Percentiles rank a stretch among this genome's conserved stretches.
Evolutionary conservation across 2,888 invertebrate genomes (phyloP).

Genomic region (Dasysyrphus albostriatus): DNA sequence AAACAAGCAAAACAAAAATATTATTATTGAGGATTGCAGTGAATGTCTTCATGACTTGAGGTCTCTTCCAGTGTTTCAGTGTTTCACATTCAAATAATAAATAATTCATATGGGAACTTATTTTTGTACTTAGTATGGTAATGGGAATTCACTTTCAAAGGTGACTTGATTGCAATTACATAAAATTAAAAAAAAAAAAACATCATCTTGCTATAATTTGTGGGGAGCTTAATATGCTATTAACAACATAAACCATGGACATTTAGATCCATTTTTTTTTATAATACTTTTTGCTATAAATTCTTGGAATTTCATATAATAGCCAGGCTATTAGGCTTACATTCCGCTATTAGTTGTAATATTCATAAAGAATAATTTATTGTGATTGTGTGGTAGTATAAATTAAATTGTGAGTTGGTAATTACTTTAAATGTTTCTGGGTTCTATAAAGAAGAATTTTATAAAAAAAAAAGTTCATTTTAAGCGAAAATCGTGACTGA

Average conservation of each 20-base stretch:
- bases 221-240: neutral
- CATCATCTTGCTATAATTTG: neutral
- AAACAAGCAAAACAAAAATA: neutral
- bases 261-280: slow-evolving; percentile 1
- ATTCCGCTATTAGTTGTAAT: slow-evolving; percentile 8
- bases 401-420: neutral
- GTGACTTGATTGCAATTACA: slow-evolving; percentile 31
- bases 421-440: neutral
- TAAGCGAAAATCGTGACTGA: neutral
- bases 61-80: slow-evolving; percentile 10
- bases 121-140: slow-evolving; percentile 35
- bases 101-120: slow-evolving; percentile 67
- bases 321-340: neutral
- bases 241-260: neutral
- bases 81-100: slow-evolving; percentile 32
- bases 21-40: slow-evolving; percentile 6
- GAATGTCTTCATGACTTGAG: slow-evolving; percentile 27
- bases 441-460: neutral
- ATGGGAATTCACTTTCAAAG: slow-evolving; percentile 40
- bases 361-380: slow-evolving; percentile 20
- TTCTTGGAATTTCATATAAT: slow-evolving; percentile 10
- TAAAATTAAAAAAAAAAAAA: neutral
- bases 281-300: neutral
- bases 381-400: neutral
- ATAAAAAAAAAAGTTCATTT: neutral